phyloP scores from a whole-genome alignment of 2,113 vertebrate species.

The Phasianus colchicus region DNA sequence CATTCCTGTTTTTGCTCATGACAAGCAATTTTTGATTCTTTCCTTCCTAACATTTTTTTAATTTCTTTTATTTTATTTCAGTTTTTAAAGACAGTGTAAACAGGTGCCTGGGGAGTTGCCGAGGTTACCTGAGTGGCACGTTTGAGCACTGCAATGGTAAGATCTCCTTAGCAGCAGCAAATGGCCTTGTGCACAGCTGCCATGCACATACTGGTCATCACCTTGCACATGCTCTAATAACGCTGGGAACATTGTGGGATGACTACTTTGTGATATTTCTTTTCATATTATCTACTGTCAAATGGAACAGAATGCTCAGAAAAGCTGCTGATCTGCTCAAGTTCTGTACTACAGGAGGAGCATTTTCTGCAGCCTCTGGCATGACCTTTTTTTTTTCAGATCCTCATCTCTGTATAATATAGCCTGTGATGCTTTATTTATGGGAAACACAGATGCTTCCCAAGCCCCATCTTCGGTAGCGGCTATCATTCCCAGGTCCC shows the following conservation, averaged over 20 bases:
- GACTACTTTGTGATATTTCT: not conserved
- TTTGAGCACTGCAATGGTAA: not conserved
- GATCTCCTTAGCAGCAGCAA: not conserved
- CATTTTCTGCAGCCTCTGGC: not conserved
- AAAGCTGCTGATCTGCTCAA: not conserved
- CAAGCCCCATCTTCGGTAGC: not conserved
- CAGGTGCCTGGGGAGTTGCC: not conserved
- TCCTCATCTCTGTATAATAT: not conserved
- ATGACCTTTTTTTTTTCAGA: not conserved
- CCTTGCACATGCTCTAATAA: not conserved
- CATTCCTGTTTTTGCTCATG: not conserved
- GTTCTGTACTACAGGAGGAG: not conserved
- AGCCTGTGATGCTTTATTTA: not conserved
- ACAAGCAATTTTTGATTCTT: not conserved
- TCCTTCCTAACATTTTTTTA: not conserved
- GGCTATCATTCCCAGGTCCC: not conserved
- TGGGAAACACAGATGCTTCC: not conserved
- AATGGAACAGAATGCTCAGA: not conserved
- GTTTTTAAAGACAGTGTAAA: not conserved
- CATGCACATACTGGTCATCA: not conserved
- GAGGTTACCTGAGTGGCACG: rapidly evolving
- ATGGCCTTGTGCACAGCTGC: not conserved
- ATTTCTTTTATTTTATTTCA: not conserved
- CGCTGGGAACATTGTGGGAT: not conserved
- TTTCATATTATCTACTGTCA: not conserved